Evolutionary conservation across 2,113 vertebrate genomes (phyloP).

Genomic region (Sinocyclocheilus rhinocerous): DNA sequence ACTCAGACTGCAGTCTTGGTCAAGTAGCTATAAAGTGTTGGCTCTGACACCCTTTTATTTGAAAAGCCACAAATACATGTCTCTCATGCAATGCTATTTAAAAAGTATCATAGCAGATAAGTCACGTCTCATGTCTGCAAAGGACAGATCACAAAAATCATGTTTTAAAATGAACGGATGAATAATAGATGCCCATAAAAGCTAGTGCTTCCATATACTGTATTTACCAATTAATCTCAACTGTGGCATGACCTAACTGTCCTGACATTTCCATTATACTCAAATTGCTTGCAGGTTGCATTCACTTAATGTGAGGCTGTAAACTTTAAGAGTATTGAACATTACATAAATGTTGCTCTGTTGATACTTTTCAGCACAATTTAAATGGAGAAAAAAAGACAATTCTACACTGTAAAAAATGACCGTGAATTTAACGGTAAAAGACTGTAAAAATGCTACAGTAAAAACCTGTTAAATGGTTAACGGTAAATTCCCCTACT

Average conservation of each 20-base stretch:
- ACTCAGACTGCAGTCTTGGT: not conserved
- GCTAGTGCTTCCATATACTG: not conserved
- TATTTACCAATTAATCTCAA: constrained; percentile 37
- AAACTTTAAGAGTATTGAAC: constrained; percentile 23
- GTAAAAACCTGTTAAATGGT: too few species aligned
- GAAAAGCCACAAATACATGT: not conserved
- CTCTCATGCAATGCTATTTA: not conserved
- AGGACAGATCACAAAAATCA: not conserved
- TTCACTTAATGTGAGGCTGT: constrained; percentile 46
- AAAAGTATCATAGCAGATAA: not conserved
- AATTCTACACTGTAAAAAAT: too few species aligned
- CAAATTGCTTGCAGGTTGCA: constrained; percentile 53
- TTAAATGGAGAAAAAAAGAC: not conserved
- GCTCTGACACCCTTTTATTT: not conserved
- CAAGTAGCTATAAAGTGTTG: not conserved
- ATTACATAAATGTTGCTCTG: not conserved
- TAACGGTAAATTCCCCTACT: too few species aligned
- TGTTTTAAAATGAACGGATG: not conserved
- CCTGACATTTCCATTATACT: constrained; percentile 45
- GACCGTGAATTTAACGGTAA: too few species aligned
- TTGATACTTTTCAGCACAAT: not conserved
- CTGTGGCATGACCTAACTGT: constrained; percentile 48
- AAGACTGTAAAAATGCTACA: too few species aligned
- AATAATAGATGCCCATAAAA: not conserved
- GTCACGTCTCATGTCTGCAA: not conserved